Base-by-base conservation (phyloP, 2,113 vertebrate species). In the Callorhinus ursinus region DNA sequence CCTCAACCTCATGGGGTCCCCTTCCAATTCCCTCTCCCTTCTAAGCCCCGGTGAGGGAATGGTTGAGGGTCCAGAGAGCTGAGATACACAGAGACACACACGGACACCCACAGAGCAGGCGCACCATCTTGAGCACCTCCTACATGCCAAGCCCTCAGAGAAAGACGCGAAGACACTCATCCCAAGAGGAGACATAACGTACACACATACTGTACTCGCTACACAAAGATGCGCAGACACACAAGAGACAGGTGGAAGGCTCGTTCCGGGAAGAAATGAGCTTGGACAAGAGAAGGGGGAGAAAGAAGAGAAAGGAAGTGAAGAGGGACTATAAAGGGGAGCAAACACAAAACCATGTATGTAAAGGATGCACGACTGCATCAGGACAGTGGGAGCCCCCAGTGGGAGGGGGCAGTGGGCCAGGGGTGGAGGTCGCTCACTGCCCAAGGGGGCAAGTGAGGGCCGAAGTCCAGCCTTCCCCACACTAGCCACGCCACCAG, bases 371-470 rank as follows among this genome's bases (percentile, higher is more conserved):
- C 0, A 19, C 49, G 18, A 4, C 11, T 9, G 14, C 39, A 3
- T 65, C 21, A 21, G 53, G 42, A 39, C 0, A 65, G 77, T 72
- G 51, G 51, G 2, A 5, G 72, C 6, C 51, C 19, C 18, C 36
- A 0, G 33, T 4, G 31, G 39, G 39, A 55, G 18, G 36, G 21
- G 19, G 49, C 42, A 36, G 1, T 0, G 33, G 42, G 9, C 6
- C 28, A 0, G 31, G 26, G 39, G 2, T 39, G 13, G 28, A 61
- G 83, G 39, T 22, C 67, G 79, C 33, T 85, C 65, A 65, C 84
- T 65, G 57, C 80, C 57, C 49, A 19, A 87, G 16, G 33, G 36
- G 3, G 18, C 49, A 51, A 11, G 87, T 4, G 2, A 33, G 36
- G 5, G 31, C 61, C 46, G 2, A 76, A 14, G 10, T 39, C 63